A percentile compares a stretch with the other conserved stretches of the same genome.
Conservation (phyloP, 2,113 vertebrate species). For the Taurulus bubalis region DNA sequence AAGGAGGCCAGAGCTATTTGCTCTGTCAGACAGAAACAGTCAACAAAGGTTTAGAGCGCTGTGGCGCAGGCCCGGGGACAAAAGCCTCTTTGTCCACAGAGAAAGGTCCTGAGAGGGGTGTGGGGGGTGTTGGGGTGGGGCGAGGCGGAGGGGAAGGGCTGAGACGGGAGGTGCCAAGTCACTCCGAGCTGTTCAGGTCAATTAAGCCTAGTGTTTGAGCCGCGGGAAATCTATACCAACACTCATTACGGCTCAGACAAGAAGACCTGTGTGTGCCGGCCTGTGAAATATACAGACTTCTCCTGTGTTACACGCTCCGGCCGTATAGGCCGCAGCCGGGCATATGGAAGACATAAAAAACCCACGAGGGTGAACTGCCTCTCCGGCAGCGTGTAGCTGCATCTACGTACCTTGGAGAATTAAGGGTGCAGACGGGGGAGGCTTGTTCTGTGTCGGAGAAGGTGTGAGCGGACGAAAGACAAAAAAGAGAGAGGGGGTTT, state of each 20-base stretch:
- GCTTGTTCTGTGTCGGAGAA: neutral
- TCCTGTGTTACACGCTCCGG: slow-evolving; percentile 67
- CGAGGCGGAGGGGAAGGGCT: slow-evolving; percentile 62
- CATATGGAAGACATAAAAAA: slow-evolving; percentile 83
- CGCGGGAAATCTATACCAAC: slow-evolving; percentile 85
- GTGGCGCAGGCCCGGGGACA: slow-evolving; percentile 76
- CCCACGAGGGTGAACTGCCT: slow-evolving; percentile 67
- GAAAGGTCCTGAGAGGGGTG: slow-evolving; percentile 62
- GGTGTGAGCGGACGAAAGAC: slow-evolving; percentile 30
- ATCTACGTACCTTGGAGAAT: slow-evolving; percentile 69
- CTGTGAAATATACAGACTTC: slow-evolving; percentile 72
- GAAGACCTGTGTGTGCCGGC: slow-evolving; percentile 77
- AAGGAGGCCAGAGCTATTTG: slow-evolving; percentile 80
- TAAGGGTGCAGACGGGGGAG: slow-evolving; percentile 58
- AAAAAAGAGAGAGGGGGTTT: slow-evolving; percentile 20
- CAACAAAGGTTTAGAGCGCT: slow-evolving; percentile 81
- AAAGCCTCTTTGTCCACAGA: slow-evolving; percentile 81
- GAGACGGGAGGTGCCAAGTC: slow-evolving; percentile 82
- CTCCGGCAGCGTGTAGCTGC: slow-evolving; percentile 49
- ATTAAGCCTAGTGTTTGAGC: slow-evolving; percentile 84
- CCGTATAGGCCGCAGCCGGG: slow-evolving; percentile 61
- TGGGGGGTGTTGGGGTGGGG: slow-evolving; percentile 55
- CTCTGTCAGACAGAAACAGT: slow-evolving; percentile 81
- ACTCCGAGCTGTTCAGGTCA: slow-evolving; percentile 86
- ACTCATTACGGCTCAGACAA: slow-evolving; percentile 82